A percentile compares a stretch with the other conserved stretches of the same genome.
Conservation (phyloP, 2,888 invertebrate genomes). For the Sericinus montela region DNA sequence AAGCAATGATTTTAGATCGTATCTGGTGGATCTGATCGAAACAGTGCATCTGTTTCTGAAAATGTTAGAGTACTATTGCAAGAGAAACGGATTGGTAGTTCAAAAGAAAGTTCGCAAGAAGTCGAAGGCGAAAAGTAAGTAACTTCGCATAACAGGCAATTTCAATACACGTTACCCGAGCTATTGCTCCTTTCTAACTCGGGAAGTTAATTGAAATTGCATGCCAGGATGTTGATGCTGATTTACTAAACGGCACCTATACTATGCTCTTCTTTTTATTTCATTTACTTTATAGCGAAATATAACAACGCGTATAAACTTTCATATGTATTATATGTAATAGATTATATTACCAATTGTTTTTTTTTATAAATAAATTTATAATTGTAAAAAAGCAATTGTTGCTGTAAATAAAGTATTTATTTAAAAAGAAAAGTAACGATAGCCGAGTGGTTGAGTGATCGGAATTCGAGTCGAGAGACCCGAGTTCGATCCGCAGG, state of each 20-base stretch:
- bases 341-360: too few relatives aligned
- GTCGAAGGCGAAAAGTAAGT: constrained; percentile 73
- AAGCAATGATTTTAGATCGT: constrained; percentile 78
- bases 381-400: too few relatives aligned
- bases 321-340: too few relatives aligned
- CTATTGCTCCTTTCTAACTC: constrained; percentile 8
- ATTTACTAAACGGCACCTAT: constrained; percentile 1
- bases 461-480: too few relatives aligned
- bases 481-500: too few relatives aligned
- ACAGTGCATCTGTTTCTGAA: constrained; percentile 94
- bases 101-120: constrained; percentile 81
- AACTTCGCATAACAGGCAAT: constrained; percentile 23
- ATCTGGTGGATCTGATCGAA: constrained; percentile 92
- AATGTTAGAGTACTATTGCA: constrained; percentile 89
- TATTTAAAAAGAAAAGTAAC: too few relatives aligned
- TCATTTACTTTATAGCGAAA: too few relatives aligned
- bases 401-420: too few relatives aligned
- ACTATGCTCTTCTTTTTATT: too few relatives aligned
- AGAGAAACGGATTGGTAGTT: constrained; percentile 82
- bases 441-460: too few relatives aligned
- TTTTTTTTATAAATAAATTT: too few relatives aligned
- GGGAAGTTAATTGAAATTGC: constrained; percentile 8
- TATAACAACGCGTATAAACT: too few relatives aligned
- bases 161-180: constrained; percentile 4
- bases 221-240: constrained; percentile 5